Evolutionary conservation across 2,888 invertebrate species (phyloP).

Genomic region (Drosophila quinaria): DNA sequence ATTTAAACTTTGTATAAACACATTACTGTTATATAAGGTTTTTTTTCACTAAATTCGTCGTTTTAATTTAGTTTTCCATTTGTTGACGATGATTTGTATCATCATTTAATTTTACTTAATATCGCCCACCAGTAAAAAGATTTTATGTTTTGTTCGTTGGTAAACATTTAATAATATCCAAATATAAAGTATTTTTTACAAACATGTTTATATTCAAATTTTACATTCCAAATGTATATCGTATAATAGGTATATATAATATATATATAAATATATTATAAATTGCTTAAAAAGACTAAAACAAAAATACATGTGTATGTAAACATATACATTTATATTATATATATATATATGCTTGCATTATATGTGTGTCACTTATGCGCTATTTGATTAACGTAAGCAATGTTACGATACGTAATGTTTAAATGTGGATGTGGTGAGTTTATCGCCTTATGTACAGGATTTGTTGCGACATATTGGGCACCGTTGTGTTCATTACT

Average conservation of each 20-base stretch:
- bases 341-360: conserved; percentile 13
- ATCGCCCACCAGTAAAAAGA: conserved; percentile 1
- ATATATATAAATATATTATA: conserved; percentile 52
- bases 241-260: conserved; percentile 28
- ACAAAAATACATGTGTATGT: conserved; percentile 15
- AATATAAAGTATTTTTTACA: conserved; percentile 77
- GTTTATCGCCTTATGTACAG: conserved; percentile 18
- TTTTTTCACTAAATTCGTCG: too few species aligned
- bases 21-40: too few species aligned
- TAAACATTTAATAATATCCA: conserved; percentile 78
- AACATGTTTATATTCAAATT: conserved; percentile 61
- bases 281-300: conserved; percentile 10
- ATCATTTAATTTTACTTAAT: too few species aligned
- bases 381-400: conserved; percentile 20
- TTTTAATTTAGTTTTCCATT: too few species aligned
- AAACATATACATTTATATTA: conserved; percentile 7
- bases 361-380: conserved; percentile 19
- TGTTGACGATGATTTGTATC: too few species aligned
- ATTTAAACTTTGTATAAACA: too few species aligned
- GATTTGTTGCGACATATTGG: not conserved
- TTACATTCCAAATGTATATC: conserved; percentile 62
- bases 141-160: conserved; percentile 38
- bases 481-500: conserved; percentile 7
- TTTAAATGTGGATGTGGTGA: conserved; percentile 24
- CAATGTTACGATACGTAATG: conserved; percentile 22